Evolutionary conservation across 2,888 invertebrate genomes (phyloP).

Genomic region (Aromia moschata): DNA sequence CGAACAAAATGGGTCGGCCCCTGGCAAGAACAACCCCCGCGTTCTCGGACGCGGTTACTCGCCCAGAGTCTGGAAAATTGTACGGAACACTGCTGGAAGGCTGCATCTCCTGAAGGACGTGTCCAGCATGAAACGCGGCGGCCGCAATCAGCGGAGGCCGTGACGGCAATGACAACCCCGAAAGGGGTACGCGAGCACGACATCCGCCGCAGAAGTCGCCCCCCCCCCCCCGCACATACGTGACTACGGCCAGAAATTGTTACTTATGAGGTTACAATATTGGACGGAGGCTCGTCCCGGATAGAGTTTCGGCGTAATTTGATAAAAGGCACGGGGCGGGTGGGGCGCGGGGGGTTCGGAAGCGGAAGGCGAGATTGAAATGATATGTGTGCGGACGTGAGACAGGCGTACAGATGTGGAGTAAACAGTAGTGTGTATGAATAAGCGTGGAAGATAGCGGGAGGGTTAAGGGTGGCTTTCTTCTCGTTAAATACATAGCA

Average conservation of each 20-base stretch:
- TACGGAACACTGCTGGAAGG: conserved; percentile 46
- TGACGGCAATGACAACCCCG: conserved; percentile 59
- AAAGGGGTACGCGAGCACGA: conserved; percentile 43
- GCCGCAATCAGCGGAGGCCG: conserved; percentile 59
- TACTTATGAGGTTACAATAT: conserved; percentile 35
- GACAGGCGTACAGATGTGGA: too few relatives aligned
- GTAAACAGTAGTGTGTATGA: too few relatives aligned
- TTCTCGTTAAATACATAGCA: too few relatives aligned
- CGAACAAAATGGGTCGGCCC: too few relatives aligned
- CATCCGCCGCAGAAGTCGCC: conserved; percentile 45
- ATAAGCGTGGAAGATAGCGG: too few relatives aligned
- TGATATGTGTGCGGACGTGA: neutral
- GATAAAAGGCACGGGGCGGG: neutral
- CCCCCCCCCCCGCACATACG: conserved; percentile 28
- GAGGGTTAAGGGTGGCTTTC: too few relatives aligned
- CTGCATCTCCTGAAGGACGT: conserved; percentile 57
- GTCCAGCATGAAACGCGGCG: conserved; percentile 59
- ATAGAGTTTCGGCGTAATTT: neutral
- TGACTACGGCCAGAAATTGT: conserved; percentile 37
- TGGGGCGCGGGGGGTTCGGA: neutral
- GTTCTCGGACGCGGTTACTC: too few relatives aligned
- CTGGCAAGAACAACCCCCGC: too few relatives aligned
- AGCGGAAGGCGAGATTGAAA: too few relatives aligned
- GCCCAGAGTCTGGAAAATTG: conserved; percentile 44
- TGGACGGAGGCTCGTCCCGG: conserved; percentile 26